Percentiles rank a stretch among this genome's conserved stretches.
Evolutionary conservation across 2,113 vertebrate species (phyloP).

Genomic region (Bucco capensis): DNA sequence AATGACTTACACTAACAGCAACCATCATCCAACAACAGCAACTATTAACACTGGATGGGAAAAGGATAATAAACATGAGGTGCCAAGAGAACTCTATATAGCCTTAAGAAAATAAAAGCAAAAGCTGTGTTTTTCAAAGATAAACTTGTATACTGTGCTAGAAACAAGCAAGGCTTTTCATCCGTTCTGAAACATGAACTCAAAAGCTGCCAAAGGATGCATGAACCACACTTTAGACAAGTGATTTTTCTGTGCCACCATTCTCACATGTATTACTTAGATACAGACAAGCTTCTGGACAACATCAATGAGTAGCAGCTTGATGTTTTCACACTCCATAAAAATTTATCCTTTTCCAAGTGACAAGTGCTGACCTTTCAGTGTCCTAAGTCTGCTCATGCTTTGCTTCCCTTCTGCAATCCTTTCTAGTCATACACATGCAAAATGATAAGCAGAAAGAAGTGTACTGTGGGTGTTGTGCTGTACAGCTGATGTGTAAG

Average conservation of each 20-base stretch:
- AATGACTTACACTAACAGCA: neutral
- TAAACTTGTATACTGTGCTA: neutral
- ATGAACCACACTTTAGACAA: neutral
- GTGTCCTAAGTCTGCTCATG: neutral
- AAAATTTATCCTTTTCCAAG: slow-evolving; percentile 40
- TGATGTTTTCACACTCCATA: slow-evolving; percentile 11
- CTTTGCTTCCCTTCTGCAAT: slow-evolving; percentile 15
- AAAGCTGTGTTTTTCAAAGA: neutral
- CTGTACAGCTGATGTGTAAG: neutral
- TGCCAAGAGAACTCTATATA: neutral
- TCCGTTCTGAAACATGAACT: neutral
- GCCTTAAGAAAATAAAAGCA: slow-evolving; percentile 20
- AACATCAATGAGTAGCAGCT: neutral
- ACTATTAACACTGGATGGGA: neutral
- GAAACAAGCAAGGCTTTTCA: neutral
- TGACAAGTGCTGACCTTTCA: slow-evolving; percentile 32
- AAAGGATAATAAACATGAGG: neutral
- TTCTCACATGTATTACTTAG: neutral
- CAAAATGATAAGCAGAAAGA: slow-evolving; percentile 39
- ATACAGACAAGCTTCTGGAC: slow-evolving; percentile 6
- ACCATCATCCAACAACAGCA: neutral
- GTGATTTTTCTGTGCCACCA: neutral
- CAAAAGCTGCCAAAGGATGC: neutral
- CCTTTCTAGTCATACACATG: slow-evolving; percentile 1
- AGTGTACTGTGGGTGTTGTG: neutral